Base-by-base conservation (phyloP, 2,888 invertebrate species). In the Carcina quercana region DNA sequence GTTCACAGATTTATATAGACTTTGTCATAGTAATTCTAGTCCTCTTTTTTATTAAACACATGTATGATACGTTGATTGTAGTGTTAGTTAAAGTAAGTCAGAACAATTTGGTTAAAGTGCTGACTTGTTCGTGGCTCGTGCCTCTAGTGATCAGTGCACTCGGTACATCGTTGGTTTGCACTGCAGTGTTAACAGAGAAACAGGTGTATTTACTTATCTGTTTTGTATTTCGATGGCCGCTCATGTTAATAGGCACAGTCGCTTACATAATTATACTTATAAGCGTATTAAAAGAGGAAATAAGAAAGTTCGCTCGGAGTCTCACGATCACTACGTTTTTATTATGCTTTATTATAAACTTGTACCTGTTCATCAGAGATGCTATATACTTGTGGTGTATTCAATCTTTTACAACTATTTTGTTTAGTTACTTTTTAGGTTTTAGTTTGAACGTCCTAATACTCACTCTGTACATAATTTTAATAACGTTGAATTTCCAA, bases 41-140 rank as follows among this genome's bases (percentile, higher is more conserved):
- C 39, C 68, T 73, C 33, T 73, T 73, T 42, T 72, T 79, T 37
- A 70, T 79, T n/a, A 75, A 70, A 35, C 79, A 80, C 28, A 80
- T 80, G 76, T 76, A 79, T 40, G 72, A 76, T 34, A 73, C 64
- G 42, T 53, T 80, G 40, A 69, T 80, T 25, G 62, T 75, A 39
- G 75, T 80, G 13, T 45, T 78, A 41, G 72, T 78, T 8, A 75
- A 70, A 45, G 63, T 71, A 41, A 72, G 62, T 37, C 63, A 65
- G 37, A 54, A 59, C 15, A 66, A 44, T 44, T 60, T 80, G 20
- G 60, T 63, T 34, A 69, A 54, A 45, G 64, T 70, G 17, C 44
- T 70, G 28, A 37, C 49, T 3, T 72, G 61, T 38, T 54, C 75
- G n/a, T 80, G 80, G 80, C 36, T 75, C 25, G 37, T 73, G 33